These are phyloP conservation scores for Haliclona indistincta DNA, from an alignment of 37 sponge, comb jelly and placozoan species.

Conservation along the genomic window DNA sequence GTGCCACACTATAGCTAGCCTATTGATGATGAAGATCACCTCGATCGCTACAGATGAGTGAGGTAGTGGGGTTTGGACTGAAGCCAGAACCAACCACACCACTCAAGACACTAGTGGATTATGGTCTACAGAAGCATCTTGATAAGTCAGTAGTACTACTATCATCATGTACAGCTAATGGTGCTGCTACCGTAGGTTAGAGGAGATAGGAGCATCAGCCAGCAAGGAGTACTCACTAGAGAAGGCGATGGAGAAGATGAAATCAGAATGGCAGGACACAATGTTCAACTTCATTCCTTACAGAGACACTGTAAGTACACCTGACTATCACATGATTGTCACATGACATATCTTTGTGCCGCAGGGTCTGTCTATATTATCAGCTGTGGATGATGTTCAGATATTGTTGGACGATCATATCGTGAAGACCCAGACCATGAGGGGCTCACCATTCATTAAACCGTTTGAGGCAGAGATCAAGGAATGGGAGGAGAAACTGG, in stretches of 20 bases:
- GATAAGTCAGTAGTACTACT: constrained; percentile 52
- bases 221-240: constrained; percentile 97
- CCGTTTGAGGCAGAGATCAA: constrained; percentile 96
- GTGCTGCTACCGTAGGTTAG: constrained; percentile 53
- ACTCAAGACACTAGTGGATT: constrained; percentile 79
- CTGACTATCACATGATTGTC: too few species aligned
- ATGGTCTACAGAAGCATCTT: constrained; percentile 81
- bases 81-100: constrained; percentile 90
- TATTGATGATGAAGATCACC: background rate
- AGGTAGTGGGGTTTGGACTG: constrained; percentile 87
- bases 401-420: constrained; percentile 96
- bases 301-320: constrained; percentile 82
- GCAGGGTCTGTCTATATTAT: constrained; percentile 87
- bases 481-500: constrained; percentile 91
- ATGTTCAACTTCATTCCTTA: constrained; percentile 85
- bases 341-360: background rate
- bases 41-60: constrained; percentile 62
- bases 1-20: background rate
- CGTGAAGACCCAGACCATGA: constrained; percentile 96
- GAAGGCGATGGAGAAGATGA: constrained; percentile 97
- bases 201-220: constrained; percentile 91
- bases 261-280: constrained; percentile 86
- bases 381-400: constrained; percentile 95
- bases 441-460: constrained; percentile 97
- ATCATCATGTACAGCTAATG: background rate